Evolutionary conservation across 2,113 vertebrate species (phyloP), one percentile per base, ranked within the genome.

Genomic region (Rana temporaria): DNA sequence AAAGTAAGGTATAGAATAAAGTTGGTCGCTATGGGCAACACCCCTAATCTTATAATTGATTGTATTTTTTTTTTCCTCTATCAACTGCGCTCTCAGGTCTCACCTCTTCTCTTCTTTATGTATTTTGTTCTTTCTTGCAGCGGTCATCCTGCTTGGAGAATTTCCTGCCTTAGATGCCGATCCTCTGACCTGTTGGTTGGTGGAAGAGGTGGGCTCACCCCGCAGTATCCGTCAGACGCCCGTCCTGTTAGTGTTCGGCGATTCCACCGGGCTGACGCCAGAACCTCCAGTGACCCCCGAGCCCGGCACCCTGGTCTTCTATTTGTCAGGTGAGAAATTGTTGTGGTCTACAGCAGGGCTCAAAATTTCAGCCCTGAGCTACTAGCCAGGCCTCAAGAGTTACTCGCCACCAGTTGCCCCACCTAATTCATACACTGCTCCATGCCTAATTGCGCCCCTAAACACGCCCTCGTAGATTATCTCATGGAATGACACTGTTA

Each of bases 291-390:
- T 60, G 15, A 48, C 30, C 17, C 0, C 34, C 3, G 34, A 48
- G 0, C 62, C 71, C 15, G 72, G 4, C 32, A 82, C 81, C 20
- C 11, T 68, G 11, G 32, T 76, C 63, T 68, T 59, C 63, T 56
- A 76, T 60, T 53, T 76, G 17, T 68, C 56, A 32, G 81, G 81
- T 82, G 18, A 82, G 81, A 12, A 8, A 12, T 48, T 48, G 8
- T 48, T 48, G 9, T 48, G 42, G 42, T 48, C 12, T 48, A n/a
- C n/a, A n/a, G n/a, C n/a, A n/a, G n/a, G n/a, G n/a, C n/a, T n/a
- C n/a, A n/a, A n/a, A n/a, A n/a, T n/a, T n/a, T n/a, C n/a, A n/a
- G n/a, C n/a, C n/a, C n/a, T n/a, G n/a, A n/a, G n/a, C n/a, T n/a
- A n/a, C n/a, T n/a, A n/a, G n/a, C n/a, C n/a, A n/a, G n/a, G n/a